phyloP scores from a whole-genome alignment of 2,113 vertebrate species.

The Scortum barcoo region DNA sequence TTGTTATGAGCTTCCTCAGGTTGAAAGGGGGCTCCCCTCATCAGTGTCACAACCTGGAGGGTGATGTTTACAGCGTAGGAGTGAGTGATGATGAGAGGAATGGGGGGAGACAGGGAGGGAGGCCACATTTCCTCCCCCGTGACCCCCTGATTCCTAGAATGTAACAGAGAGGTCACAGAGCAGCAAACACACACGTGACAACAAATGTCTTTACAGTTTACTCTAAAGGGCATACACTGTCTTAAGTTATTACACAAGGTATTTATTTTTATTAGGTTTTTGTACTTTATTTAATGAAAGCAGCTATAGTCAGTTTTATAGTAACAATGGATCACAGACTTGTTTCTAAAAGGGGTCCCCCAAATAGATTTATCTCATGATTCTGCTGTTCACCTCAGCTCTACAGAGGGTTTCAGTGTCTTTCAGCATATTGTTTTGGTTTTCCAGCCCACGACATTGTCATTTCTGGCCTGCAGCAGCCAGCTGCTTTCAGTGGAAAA shows the following conservation, averaged over 20 bases:
- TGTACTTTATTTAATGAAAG: not conserved
- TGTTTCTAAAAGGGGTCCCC: not conserved
- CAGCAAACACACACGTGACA: conserved; percentile 23
- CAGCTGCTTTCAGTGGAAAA: not conserved
- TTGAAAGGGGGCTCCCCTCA: conserved; percentile 41
- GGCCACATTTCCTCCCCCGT: conserved; percentile 24
- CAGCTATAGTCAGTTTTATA: not conserved
- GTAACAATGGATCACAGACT: not conserved
- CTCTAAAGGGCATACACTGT: not conserved
- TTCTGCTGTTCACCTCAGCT: not conserved
- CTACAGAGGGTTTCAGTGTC: not conserved
- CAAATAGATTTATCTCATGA: not conserved
- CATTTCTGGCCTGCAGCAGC: not conserved
- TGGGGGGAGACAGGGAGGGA: conserved; percentile 31
- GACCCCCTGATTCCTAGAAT: conserved; percentile 22
- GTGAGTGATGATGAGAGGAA: conserved; percentile 62
- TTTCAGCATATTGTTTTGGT: too few relatives aligned
- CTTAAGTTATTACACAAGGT: not conserved
- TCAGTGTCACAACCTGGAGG: conserved; percentile 65
- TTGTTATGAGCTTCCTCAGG: conserved; percentile 21
- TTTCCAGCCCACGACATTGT: not conserved
- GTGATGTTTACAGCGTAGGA: conserved; percentile 76
- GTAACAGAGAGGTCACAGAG: conserved; percentile 41
- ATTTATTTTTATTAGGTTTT: not conserved
- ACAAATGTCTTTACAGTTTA: not conserved